Evolutionary conservation across 2,113 vertebrate genomes (phyloP), one percentile per base, ranked within the genome.

Genomic region (Sander lucioperca): DNA sequence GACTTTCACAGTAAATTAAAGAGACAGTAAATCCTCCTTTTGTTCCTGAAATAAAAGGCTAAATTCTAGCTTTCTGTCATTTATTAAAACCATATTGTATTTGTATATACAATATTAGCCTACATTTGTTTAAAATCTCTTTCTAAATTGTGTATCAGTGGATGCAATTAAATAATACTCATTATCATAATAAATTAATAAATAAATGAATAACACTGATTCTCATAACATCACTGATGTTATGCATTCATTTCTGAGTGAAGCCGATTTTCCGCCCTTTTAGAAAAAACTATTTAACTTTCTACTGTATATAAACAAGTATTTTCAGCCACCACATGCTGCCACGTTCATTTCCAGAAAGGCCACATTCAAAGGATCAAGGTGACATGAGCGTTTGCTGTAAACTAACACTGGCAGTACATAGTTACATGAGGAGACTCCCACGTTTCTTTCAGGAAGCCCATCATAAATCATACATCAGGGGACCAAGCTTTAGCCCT

Each of bases 381-480:
- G 11, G 36, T 56, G 61, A 51, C 72, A 51, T 3, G 7, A 59
- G 30, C 3, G 27, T 59, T 79, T 43, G 11, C 19, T 73, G 65
- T 77, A 77, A 83, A 72, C 68, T 58, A 71, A 79, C 63, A 74
- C 48, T 59, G 65, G 50, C 47, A 51, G 50, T 18, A 58, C 36
- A 50, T 25, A 58, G 77, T 80, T 85, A 82, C 77, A 74, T n/a
- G 21, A 65, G 70, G 36, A 67, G 58, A 23, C 57, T 61, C 19
- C 11, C 45, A 47, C 2, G 16, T 67, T 70, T 68, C 36, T 59
- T 76, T 79, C 50, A 70, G 71, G 61, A 86, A 68, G 48, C 53
- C 76, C 47, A 10, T 53, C 51, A 76, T 87, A 75, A 86, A 89
- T 85, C 77, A 87, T 23, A 59, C 61, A 73, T 50, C 5, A 53